Base-by-base conservation (phyloP, 2,113 vertebrate species). In the Misgurnus mizolepis region DNA sequence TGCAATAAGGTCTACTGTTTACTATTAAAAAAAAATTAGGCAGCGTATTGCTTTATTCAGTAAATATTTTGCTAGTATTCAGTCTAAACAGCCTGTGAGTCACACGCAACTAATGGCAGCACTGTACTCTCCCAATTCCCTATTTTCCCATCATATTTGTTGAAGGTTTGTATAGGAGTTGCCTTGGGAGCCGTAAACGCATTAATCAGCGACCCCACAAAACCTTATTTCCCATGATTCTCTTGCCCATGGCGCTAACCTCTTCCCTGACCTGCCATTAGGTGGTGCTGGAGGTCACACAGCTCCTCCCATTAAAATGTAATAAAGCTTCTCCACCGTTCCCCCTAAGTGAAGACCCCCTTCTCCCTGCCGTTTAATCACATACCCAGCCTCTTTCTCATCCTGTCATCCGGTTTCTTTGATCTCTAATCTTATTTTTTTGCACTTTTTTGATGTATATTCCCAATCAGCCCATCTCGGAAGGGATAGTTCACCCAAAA, bases 231-330 rank as follows among this genome's bases (percentile, higher is more conserved):
- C 79, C 80, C 85, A 82, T 80, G 83, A 85, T 77, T 65, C 67
- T 84, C 45, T 50, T 86, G 85, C 82, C 78, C 80, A 50, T 78
- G 80, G 76, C 67, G 80, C 89, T 87, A 87, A 84, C 85, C 86
- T 79, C 75, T 58, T 72, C 53, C 82, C 18, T 81, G 88, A 90
- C 87, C 79, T 84, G 85, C 66, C 73, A 67, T 53, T 34, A 74
- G 7, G 83, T 58, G 67, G 67, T 84, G 87, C 88, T 87, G 83
- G 76, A 79, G 89, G 76, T 90, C 88, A 87, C 88, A 87, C 76
- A 40, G 80, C 62, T 82, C 78, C 86, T 79, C 69, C 82, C 67
- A 86, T 90, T 91, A 89, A 89, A 89, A 88, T 89, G 86, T 83
- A 90, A 87, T 90, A 82, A 88, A 81, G 79, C 82, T 79, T 80